Conservation (phyloP, 2,888 invertebrate genomes). For the Tenodera sinensis region DNA sequence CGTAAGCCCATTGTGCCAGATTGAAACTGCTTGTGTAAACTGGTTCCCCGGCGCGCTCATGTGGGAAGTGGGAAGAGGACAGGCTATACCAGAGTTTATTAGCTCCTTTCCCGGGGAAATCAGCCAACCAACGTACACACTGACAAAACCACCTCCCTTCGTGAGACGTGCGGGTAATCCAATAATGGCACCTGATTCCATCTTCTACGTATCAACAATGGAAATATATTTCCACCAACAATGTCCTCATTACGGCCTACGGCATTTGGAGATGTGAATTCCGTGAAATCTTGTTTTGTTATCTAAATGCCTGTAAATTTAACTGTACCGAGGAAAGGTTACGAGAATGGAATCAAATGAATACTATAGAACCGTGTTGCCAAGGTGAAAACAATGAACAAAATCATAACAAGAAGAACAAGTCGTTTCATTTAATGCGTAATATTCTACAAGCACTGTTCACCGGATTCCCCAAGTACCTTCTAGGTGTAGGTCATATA, state of each 20-base stretch:
- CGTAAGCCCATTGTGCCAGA: neutral
- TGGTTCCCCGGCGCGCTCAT: neutral
- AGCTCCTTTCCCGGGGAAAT: conserved; percentile 10
- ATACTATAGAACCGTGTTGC: too few relatives aligned
- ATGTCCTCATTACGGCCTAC: neutral
- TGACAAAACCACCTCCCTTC: neutral
- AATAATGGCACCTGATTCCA: neutral
- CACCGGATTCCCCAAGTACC: too few relatives aligned
- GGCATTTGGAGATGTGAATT: neutral
- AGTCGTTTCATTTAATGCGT: too few relatives aligned
- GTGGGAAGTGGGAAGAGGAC: neutral
- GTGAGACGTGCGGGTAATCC: neutral
- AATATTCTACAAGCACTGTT: too few relatives aligned
- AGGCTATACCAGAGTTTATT: conserved; percentile 8
- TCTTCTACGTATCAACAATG: neutral
- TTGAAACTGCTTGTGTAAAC: neutral
- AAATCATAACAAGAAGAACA: too few relatives aligned
- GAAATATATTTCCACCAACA: neutral
- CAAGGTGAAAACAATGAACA: too few relatives aligned
- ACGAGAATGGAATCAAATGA: too few relatives aligned
- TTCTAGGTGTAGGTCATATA: too few relatives aligned
- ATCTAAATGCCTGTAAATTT: neutral
- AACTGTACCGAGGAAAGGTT: too few relatives aligned
- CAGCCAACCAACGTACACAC: neutral
- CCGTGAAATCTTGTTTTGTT: neutral